Conservation (phyloP, 2,888 invertebrate species). For the Lithosia quadra region DNA sequence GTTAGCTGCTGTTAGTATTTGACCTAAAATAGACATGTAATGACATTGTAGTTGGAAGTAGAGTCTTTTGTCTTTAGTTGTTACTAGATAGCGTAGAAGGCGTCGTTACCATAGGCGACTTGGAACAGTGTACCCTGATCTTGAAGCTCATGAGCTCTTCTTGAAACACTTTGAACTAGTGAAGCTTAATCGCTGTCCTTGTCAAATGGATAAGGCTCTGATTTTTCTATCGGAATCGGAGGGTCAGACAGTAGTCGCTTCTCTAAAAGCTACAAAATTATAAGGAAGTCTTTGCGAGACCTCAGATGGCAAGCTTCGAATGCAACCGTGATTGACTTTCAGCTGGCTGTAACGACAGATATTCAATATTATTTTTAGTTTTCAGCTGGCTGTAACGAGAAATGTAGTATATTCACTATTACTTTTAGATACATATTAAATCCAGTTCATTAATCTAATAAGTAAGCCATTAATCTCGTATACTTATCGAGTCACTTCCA, state of each 20-base stretch:
- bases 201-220: not conserved
- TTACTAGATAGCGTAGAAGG: no score
- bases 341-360: no score
- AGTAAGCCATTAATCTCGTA: not conserved
- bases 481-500: not conserved
- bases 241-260: not conserved
- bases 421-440: not conserved
- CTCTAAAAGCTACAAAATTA: not conserved
- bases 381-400: no score
- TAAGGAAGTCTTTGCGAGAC: not conserved
- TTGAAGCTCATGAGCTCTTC: no score
- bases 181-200: no score
- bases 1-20: slow-evolving; percentile 8
- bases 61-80: no score
- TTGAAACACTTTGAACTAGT: no score
- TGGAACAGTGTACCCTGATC: no score
- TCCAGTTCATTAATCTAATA: not conserved
- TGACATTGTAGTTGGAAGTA: not conserved
- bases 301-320: no score
- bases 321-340: no score
- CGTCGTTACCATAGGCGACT: not conserved
- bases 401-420: no score
- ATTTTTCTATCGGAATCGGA: not conserved
- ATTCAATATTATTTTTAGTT: no score
- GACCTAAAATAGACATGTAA: not conserved